Base-by-base conservation (phyloP, 1,140 invertebrate genomes). In the Plodia interpunctella region DNA sequence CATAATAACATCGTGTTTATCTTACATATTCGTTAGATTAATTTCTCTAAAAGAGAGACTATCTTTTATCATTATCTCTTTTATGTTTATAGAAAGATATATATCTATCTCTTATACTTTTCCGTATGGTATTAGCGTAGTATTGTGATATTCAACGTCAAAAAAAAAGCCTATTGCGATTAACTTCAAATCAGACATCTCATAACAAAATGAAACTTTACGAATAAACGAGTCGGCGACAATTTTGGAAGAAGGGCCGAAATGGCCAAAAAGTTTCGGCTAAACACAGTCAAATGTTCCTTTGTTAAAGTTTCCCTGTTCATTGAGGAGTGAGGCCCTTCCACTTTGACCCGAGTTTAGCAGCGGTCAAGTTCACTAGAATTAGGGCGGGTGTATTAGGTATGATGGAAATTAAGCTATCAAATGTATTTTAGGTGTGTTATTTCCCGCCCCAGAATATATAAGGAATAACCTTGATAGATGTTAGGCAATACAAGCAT, bases 201-300 rank as follows among this genome's bases (percentile, higher is more conserved):
- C 10, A 25, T 5, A 51, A 51, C 20, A 21, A 53, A 10, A 25
- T 25, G 13, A 53, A 21, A 25, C 21, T 25, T 51, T 44, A 53
- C 19, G 25, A 53, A 51, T 51, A 10, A 20, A 11, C 18, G 10
- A 5, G 20, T 53, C 51, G 25, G 25, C 28, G 19, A 25, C 20
- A 15, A 53, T 28, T 53, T 53, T 25, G 13, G 13, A 28, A 53
- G 21, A 5, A 53, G 51, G 21, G 51, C 10, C 5, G 10, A 19
- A 20, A 18, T 20, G 49, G 18, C 51, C 11, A 21, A 53, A 21
- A 53, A 53, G 51, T 53, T 53, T 25, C 20, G 19, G 19, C 13
- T 53, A 53, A 53, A 53, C 51, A 53, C 51, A 21, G 51, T 53
- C 19, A 53, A 25, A 53, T 53, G 51, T 20, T 11, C 51, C 51